These are phyloP conservation scores for Myrmecophaga tridactyla DNA, from an alignment of 2,113 vertebrate genomes.

Conservation along the genomic window DNA sequence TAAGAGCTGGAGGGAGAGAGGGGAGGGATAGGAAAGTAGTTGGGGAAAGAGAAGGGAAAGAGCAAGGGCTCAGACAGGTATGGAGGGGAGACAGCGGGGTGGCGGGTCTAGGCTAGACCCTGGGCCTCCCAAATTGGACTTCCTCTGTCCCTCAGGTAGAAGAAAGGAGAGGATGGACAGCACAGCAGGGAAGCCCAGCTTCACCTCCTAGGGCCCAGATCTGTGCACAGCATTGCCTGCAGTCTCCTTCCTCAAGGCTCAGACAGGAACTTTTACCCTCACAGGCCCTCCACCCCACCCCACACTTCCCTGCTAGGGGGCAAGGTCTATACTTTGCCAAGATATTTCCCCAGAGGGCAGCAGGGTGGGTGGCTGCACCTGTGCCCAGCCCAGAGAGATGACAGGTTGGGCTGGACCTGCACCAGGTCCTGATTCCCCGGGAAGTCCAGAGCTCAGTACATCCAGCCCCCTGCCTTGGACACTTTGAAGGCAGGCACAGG, in stretches of 20 bases:
- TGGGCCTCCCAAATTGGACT: neutral
- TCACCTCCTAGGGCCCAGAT: neutral
- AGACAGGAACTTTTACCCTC: no score
- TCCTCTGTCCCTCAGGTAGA: neutral
- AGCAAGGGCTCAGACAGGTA: neutral
- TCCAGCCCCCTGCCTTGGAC: neutral
- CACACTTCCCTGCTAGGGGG: no score
- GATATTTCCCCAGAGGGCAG: no score
- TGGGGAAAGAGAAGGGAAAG: no score
- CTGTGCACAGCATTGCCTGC: neutral
- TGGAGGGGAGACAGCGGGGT: neutral
- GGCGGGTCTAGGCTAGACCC: neutral
- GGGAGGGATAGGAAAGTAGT: no score
- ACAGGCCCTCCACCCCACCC: no score
- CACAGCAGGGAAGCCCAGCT: neutral
- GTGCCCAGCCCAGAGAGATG: no score
- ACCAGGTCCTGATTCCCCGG: neutral
- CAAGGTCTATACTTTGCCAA: no score
- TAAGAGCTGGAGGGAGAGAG: neutral
- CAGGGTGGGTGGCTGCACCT: no score
- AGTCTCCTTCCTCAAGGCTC: neutral
- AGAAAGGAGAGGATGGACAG: neutral
- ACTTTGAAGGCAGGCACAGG: neutral
- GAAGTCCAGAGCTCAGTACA: neutral
- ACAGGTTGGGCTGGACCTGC: neutral